These are phyloP conservation scores for Phodopus roborovskii DNA, from an alignment of 2,113 vertebrate species.

Conservation along the genomic window DNA sequence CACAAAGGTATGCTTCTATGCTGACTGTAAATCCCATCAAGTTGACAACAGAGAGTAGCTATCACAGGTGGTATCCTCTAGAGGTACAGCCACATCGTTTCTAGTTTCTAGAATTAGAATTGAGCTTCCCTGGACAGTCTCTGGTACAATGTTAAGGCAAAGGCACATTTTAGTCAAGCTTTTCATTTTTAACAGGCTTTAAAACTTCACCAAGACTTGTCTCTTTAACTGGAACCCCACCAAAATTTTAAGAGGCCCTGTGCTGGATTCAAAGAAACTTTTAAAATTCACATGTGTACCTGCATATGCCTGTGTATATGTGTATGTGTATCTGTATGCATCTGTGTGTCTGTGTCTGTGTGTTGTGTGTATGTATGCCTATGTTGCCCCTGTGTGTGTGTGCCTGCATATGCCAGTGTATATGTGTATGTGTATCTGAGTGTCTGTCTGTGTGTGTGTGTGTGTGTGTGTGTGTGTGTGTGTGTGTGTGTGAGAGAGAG, in stretches of 20 bases:
- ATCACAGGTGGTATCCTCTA: not conserved
- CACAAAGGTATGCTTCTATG: not conserved
- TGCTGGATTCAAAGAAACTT: not conserved
- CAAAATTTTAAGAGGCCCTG: not conserved
- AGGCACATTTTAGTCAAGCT: not conserved
- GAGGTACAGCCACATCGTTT: not conserved
- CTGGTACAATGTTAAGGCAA: not conserved
- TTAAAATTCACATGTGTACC: not conserved
- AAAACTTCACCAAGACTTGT: not conserved
- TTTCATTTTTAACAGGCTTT: not conserved
- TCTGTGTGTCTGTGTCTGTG: not conserved
- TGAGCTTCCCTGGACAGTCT: not conserved
- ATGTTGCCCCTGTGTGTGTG: no score
- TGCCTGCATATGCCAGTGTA: not conserved
- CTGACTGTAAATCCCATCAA: not conserved
- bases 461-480: not conserved
- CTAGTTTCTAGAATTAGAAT: not conserved
- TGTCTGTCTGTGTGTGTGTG: not conserved
- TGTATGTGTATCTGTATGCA: not conserved
- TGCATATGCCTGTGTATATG: no score
- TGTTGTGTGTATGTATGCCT: no score
- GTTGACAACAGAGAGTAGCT: not conserved
- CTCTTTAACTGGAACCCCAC: not conserved
- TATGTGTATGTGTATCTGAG: no score
- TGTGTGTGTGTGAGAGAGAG: not conserved